phyloP scores from a whole-genome alignment of 2,797 vertebrate genomes.

The Fringilla coelebs region DNA sequence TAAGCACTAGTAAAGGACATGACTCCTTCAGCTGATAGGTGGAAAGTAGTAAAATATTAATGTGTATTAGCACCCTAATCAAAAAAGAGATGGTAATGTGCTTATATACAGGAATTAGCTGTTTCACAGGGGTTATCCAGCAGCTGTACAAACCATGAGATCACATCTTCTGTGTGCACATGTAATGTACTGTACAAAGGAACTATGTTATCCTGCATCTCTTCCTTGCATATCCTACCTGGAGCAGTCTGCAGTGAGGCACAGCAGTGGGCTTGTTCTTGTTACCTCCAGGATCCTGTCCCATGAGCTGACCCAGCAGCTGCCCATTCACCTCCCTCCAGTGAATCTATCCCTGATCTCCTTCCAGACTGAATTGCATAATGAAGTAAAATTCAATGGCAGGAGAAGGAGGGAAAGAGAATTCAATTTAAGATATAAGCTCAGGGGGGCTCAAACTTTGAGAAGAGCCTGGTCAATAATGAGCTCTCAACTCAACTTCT shows the following conservation, averaged over 20 bases:
- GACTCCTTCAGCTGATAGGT: background rate
- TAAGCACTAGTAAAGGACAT: background rate
- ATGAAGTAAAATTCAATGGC: background rate
- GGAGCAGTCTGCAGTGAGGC: background rate
- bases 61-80: background rate
- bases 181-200: background rate
- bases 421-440: background rate
- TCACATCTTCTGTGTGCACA: rapidly evolving
- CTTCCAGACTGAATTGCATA: background rate
- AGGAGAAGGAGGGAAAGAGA: background rate
- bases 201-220: background rate
- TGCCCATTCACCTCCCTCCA: background rate
- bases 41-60: background rate
- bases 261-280: background rate
- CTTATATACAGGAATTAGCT: background rate
- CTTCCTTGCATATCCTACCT: background rate
- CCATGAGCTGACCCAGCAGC: background rate
- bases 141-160: background rate
- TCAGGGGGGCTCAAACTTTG: background rate
- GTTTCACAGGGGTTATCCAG: background rate
- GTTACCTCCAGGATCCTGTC: background rate
- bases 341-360: background rate
- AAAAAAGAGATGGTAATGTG: background rate
- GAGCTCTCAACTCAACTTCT: background rate
- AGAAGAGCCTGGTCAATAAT: background rate